These are phyloP conservation scores for Mesocentrotus franciscanus DNA, from an alignment of 53 echinoderm and acorn worm genomes.

Conservation along the genomic window DNA sequence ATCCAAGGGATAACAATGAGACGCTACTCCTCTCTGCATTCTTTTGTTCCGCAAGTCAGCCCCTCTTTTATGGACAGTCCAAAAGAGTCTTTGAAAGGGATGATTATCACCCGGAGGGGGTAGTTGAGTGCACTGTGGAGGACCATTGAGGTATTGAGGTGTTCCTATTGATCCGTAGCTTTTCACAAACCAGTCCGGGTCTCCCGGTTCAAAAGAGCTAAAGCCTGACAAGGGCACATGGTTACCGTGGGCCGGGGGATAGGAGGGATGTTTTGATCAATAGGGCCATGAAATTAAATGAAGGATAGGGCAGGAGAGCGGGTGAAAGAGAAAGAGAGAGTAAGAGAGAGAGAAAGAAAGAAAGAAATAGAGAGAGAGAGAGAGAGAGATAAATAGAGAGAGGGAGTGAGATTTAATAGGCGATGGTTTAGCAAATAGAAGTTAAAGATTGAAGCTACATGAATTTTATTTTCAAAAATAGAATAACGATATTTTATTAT, in stretches of 20 bases:
- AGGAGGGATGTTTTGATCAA: constrained; percentile 29
- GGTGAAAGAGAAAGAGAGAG: background rate
- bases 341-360: background rate
- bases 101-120: constrained; percentile 8
- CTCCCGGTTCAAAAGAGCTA: background rate
- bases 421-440: background rate
- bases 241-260: constrained; percentile 16
- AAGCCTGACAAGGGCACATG: constrained; percentile 31
- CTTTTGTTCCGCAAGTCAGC: constrained; percentile 15
- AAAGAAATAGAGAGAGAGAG: background rate
- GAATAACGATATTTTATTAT: too few relatives aligned
- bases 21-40: constrained; percentile 8
- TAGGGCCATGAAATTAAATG: constrained; percentile 5
- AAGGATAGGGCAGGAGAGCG: background rate
- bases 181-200: background rate
- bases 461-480: too few relatives aligned
- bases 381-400: background rate
- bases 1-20: background rate
- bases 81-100: constrained; percentile 46
- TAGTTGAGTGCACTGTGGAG: constrained; percentile 24
- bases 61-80: constrained; percentile 40
- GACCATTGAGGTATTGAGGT: constrained; percentile 38
- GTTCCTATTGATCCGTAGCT: constrained; percentile 36
- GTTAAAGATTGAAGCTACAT: background rate
- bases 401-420: background rate